Evolutionary conservation across 1,140 invertebrate species (phyloP), one percentile per base, ranked within the genome.

Genomic region (Ostrea edulis): DNA sequence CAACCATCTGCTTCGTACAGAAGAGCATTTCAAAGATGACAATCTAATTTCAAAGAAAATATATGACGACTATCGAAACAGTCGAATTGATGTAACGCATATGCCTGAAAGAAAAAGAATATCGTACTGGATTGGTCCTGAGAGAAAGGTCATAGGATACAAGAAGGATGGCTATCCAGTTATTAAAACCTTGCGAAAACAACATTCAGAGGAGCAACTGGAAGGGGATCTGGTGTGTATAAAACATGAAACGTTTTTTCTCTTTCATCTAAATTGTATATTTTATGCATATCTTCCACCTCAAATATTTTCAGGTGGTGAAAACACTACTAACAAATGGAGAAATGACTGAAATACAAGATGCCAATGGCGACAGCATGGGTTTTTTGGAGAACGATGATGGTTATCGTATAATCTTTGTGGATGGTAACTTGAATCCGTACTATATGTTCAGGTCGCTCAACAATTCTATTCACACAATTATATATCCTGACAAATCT

Each of bases 291-390:
- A 44, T 44, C 35, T 44, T 44, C 35, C 35, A 44, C 35, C 35
- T 44, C 35, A 44, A 2, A 44, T 44, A 1, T 1, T 62, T 62
- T 20, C 55, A 62, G 55, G 3, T 44, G 8, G 20, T 29, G 9
- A 35, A 82, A 8, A 82, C 22, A 82, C 8, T 82, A 2, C 20
- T 82, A 44, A 82, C 29, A 52, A 82, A 29, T 82, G 20, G 29
- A 44, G 20, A 82, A 44, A 35, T 82, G 14, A 82, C 12, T 9
- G 77, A 35, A 82, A 29, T 82, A 29, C 77, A 82, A 85, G 84
- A 85, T 85, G 84, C 84, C 14, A 85, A 85, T 44, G 84, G 84
- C 7, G 84, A 85, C 44, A 65, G 35, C 12, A 17, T 85, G 9
- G 65, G 17, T 3, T n/a, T 68, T 51, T 68, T 65, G 5, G 35